Conservation (phyloP, 2,113 vertebrate species). For the Tragelaphus strepsiceros region DNA sequence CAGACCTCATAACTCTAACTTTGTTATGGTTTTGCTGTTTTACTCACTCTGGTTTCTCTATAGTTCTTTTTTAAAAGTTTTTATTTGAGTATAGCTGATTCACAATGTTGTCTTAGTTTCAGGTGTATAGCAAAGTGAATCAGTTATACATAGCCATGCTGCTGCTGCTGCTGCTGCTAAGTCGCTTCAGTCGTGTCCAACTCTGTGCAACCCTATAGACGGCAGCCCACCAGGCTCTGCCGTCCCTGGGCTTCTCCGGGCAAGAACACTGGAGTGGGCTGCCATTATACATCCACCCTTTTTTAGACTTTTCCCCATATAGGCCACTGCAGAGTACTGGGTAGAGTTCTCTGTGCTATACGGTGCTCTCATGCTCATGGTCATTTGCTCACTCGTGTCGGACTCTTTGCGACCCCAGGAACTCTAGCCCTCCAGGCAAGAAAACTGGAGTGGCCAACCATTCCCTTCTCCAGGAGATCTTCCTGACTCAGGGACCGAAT, state of each 20-base stretch:
- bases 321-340: neutral
- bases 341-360: neutral
- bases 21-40: neutral
- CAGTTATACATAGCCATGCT: neutral
- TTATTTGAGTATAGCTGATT: neutral
- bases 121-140: neutral
- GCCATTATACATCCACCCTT: neutral
- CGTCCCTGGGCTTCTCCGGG: too few relatives aligned
- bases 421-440: neutral
- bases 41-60: neutral
- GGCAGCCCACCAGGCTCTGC: too few relatives aligned
- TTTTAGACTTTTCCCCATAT: neutral
- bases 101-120: neutral
- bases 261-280: too few relatives aligned
- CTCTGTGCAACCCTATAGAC: too few relatives aligned
- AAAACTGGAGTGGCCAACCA: neutral
- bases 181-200: too few relatives aligned
- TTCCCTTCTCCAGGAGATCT: neutral
- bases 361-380: fast-evolving
- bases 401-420: neutral
- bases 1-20: neutral
- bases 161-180: too few relatives aligned
- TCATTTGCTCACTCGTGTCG: neutral
- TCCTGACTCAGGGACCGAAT: neutral
- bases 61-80: neutral